These are phyloP conservation scores for Ibidorhyncha struthersii DNA, from an alignment of 2,113 vertebrate species.

Conservation along the genomic window DNA sequence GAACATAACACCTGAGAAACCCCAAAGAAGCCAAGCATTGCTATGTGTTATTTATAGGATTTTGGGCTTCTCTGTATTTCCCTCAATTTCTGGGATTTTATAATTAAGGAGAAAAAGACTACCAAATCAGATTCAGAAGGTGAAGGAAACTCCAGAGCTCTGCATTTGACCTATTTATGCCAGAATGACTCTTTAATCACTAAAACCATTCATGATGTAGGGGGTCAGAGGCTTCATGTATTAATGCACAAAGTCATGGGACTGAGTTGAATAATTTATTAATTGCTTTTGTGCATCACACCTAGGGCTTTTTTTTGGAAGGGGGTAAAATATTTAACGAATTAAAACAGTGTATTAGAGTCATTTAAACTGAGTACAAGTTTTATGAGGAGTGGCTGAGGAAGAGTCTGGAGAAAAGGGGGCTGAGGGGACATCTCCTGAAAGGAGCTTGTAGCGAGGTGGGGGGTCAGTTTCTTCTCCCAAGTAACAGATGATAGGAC, in stretches of 20 bases:
- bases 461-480: not conserved
- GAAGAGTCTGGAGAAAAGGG: not conserved
- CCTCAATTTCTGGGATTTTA: conserved; percentile 41
- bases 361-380: not conserved
- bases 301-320: not conserved
- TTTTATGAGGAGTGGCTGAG: not conserved
- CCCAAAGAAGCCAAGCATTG: conserved; percentile 37
- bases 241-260: conserved; percentile 9
- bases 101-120: conserved; percentile 50
- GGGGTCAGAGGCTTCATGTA: conserved; percentile 24
- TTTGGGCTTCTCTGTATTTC: not conserved
- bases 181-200: conserved; percentile 34
- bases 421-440: not conserved
- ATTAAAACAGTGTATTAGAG: not conserved
- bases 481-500: not conserved
- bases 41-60: conserved; percentile 54
- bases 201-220: conserved; percentile 33
- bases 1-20: conserved; percentile 60
- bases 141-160: conserved; percentile 16
- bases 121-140: not conserved
- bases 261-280: conserved; percentile 41
- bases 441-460: not conserved
- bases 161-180: conserved; percentile 55
- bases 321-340: not conserved
- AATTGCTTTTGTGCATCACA: conserved; percentile 20